These are phyloP conservation scores for Enteromius trimaculatus DNA, from an alignment of 2,797 vertebrate species.

Conservation along the genomic window DNA sequence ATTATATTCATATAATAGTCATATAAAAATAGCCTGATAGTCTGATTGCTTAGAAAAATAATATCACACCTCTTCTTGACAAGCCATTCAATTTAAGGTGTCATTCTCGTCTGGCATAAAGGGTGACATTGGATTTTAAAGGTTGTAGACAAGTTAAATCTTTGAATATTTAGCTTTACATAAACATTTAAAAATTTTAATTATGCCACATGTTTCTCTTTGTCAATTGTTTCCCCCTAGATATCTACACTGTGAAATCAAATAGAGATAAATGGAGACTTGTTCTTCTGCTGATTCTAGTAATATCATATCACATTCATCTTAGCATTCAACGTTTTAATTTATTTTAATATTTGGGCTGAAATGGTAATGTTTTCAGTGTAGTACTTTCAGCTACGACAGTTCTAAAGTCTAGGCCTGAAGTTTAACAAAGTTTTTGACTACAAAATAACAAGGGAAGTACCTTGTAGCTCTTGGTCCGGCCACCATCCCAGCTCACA, in stretches of 20 bases:
- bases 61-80: background rate
- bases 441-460: background rate
- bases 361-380: background rate
- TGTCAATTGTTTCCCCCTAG: background rate
- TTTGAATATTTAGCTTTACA: background rate
- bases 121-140: background rate
- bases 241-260: background rate
- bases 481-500: slow-evolving; percentile 99
- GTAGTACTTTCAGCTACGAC: background rate
- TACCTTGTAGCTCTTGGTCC: slow-evolving; percentile 89
- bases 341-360: background rate
- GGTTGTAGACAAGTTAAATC: background rate
- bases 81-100: background rate
- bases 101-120: background rate
- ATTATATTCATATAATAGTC: background rate
- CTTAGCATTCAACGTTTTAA: background rate
- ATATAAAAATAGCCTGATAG: background rate
- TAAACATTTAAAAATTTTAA: background rate
- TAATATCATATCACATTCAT: background rate
- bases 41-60: slow-evolving; percentile 24
- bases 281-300: background rate
- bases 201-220: background rate
- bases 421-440: background rate
- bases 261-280: background rate
- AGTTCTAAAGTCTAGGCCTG: background rate